Conservation (phyloP, 2,113 vertebrate genomes). For the Prionailurus viverrinus region DNA sequence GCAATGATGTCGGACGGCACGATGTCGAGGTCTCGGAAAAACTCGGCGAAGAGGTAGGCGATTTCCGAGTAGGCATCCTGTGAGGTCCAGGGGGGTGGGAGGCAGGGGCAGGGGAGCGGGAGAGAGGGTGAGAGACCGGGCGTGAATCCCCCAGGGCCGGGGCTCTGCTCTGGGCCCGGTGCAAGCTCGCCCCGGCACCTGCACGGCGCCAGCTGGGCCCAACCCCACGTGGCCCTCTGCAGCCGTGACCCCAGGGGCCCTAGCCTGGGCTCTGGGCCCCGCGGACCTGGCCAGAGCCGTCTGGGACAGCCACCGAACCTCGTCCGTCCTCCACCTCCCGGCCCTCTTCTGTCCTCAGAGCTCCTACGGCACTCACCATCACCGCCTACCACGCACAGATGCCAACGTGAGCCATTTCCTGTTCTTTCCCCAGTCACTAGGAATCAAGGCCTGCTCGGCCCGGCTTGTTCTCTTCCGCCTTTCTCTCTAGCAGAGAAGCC, state of each 20-base stretch:
- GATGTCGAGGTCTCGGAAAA: slow-evolving; percentile 99
- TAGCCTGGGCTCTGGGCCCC: neutral
- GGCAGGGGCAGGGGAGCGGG: slow-evolving; percentile 37
- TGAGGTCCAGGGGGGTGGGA: slow-evolving; percentile 45
- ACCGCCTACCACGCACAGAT: neutral
- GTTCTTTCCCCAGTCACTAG: neutral
- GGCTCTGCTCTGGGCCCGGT: neutral
- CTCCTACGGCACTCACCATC: neutral
- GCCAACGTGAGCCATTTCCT: neutral
- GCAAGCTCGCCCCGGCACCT: neutral
- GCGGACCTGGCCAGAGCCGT: neutral
- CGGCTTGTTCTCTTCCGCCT: neutral
- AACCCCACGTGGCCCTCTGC: neutral
- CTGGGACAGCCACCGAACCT: neutral
- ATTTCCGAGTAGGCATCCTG: slow-evolving; percentile 99
- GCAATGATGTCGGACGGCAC: slow-evolving; percentile 99
- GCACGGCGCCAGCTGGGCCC: fast-evolving
- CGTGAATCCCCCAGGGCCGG: neutral
- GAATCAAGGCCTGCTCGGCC: neutral
- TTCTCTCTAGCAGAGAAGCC: slow-evolving; percentile 8
- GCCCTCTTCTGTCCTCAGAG: neutral
- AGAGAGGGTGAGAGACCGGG: neutral
- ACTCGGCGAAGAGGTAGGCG: slow-evolving; percentile 99
- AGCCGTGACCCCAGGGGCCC: neutral
- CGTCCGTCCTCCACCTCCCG: neutral